These are phyloP conservation scores for Drosophila arizonae DNA, from an alignment of 1,140 invertebrate species.

Conservation along the genomic window DNA sequence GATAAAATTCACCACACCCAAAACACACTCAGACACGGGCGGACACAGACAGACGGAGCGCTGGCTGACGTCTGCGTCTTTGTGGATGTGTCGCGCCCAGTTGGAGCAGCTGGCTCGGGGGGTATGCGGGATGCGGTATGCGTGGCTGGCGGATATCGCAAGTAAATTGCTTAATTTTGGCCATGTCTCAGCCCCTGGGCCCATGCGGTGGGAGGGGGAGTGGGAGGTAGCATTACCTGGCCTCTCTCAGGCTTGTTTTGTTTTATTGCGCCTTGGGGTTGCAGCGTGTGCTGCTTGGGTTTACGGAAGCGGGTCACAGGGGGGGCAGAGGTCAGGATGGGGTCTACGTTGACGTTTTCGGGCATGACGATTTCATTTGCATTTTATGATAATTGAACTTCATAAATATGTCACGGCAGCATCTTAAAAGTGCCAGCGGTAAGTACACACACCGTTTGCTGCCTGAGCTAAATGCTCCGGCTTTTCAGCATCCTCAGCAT, in stretches of 20 bases:
- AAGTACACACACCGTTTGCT: conserved; percentile 65
- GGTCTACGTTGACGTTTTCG: conserved; percentile 75
- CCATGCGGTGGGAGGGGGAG: too few species aligned
- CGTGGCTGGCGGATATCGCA: conserved; percentile 68
- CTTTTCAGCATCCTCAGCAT: conserved; percentile 3
- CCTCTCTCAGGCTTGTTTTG: conserved; percentile 65
- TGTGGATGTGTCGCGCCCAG: conserved; percentile 41
- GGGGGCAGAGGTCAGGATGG: background rate
- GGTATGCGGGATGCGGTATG: conserved; percentile 40
- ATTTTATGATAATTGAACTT: conserved; percentile 82
- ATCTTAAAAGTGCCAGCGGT: conserved; percentile 79
- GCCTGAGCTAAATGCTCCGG: conserved; percentile 49
- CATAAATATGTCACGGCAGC: conserved; percentile 79
- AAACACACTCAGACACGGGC: conserved; percentile 27
- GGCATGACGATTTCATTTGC: conserved; percentile 81
- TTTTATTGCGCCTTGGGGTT: conserved; percentile 65
- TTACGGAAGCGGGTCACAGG: background rate
- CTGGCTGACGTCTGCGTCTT: conserved; percentile 48
- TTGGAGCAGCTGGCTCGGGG: conserved; percentile 25
- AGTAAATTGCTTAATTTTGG: conserved; percentile 81
- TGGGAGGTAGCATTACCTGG: background rate
- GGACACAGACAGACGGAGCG: conserved; percentile 25
- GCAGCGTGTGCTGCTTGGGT: background rate
- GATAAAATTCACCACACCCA: conserved; percentile 68
- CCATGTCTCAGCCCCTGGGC: conserved; percentile 50